Base-by-base conservation (phyloP, 2,113 vertebrate species). In the Melospiza melodia region DNA sequence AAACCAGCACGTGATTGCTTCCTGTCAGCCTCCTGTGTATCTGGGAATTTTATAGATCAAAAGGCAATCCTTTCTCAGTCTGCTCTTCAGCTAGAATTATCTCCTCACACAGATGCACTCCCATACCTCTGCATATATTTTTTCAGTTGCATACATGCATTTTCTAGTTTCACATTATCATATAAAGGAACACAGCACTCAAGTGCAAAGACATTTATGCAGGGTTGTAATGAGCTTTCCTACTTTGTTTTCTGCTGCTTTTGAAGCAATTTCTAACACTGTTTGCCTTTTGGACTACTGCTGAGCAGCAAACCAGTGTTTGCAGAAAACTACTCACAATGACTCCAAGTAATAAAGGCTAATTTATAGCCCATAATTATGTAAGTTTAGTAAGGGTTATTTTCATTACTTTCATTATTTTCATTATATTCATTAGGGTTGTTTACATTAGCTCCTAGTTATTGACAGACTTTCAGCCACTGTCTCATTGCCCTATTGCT, bases 361-460 rank as follows among this genome's bases (percentile, higher is more conserved):
- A 69, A 87, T 92, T 85, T 92, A 79, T 37, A 83, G 85, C 23
- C 58, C 35, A 37, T 86, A 86, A 80, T 69, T 58, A n/a, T 44
- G 67, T 57, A 73, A 83, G 55, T 58, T 72, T 69, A 81, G 61
- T 57, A 61, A 66, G 71, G 10, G 25, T 44, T 88, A 52, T 92
- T 92, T 88, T 77, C 37, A 74, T 62, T 88, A 61, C 49, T 51
- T 25, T 51, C 49, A 25, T 51, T 51, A 51, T 25, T 51, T 25
- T 51, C 49, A 25, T 51, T 51, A 51, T 25, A 51, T 51, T 51
- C 24, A 51, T 15, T 51, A 27, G 24, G 49, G 24, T 51, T 83
- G 43, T 85, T 93, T 93, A 66, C 63, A 54, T 66, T 77, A 37
- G 19, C 78, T 93, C 51, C 52, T 79, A 76, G 33, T 80, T 95